Evolutionary conservation across 2,888 invertebrate species (phyloP).

Genomic region (Labia minor): DNA sequence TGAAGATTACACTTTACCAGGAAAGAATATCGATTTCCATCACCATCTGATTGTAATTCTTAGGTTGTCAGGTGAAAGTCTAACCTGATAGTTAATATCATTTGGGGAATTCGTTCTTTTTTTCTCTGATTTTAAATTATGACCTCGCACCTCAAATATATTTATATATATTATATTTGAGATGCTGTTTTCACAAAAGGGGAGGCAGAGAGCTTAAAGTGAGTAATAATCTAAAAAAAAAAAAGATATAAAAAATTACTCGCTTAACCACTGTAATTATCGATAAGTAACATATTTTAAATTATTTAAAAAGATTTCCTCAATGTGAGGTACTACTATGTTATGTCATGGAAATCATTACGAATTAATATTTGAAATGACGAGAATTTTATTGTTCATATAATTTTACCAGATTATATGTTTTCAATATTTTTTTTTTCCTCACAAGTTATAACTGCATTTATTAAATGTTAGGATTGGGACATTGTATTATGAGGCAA

Average conservation of each 20-base stretch:
- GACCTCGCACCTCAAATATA: neutral
- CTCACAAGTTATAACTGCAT: no score
- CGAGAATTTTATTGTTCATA: no score
- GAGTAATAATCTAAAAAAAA: neutral
- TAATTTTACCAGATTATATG: no score
- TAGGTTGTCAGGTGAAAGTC: neutral
- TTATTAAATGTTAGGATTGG: no score
- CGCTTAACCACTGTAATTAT: neutral
- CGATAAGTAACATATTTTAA: neutral
- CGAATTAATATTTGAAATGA: neutral
- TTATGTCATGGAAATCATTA: neutral
- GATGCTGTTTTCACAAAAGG: slow-evolving; percentile 3
- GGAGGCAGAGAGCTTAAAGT: neutral
- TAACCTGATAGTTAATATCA: neutral
- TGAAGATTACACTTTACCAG: neutral
- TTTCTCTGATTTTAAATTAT: neutral
- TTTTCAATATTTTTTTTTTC: no score
- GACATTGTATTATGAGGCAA: no score
- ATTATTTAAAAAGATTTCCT: neutral
- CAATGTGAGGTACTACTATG: neutral
- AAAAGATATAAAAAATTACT: neutral
- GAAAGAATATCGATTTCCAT: neutral
- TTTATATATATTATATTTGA: neutral
- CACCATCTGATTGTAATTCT: neutral
- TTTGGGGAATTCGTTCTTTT: neutral